A percentile compares a stretch with the other conserved stretches of the same genome.
These are phyloP conservation scores for Cepaea nemoralis DNA, from an alignment of 1,140 invertebrate genomes.

Conservation along the genomic window DNA sequence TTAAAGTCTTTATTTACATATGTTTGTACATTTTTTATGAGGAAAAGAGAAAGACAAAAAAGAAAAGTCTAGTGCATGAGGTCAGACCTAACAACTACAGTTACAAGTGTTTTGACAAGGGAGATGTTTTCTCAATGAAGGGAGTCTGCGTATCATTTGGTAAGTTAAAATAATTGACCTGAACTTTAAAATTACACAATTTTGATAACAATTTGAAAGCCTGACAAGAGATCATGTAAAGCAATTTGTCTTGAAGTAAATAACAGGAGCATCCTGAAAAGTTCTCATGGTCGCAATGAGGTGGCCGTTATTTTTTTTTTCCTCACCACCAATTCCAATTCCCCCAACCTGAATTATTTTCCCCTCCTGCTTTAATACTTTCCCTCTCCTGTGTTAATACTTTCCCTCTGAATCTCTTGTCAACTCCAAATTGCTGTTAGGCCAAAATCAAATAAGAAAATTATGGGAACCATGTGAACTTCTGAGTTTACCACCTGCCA, in stretches of 20 bases:
- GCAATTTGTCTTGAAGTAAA: neutral
- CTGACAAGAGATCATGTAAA: conserved; percentile 32
- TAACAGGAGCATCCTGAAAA: conserved; percentile 43
- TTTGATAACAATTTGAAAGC: conserved; percentile 31
- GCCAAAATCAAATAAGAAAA: conserved; percentile 30
- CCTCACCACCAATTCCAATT: too few relatives aligned
- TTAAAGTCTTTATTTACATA: neutral
- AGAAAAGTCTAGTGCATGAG: conserved; percentile 7
- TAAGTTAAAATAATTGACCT: neutral
- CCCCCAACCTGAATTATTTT: too few relatives aligned
- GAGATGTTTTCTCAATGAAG: conserved; percentile 5
- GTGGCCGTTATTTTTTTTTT: neutral
- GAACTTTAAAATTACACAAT: neutral
- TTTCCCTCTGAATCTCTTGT: conserved; percentile 26
- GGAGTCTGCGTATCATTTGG: neutral
- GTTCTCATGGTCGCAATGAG: conserved; percentile 24
- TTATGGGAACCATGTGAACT: conserved; percentile 46
- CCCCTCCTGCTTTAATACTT: too few relatives aligned
- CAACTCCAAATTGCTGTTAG: conserved; percentile 37
- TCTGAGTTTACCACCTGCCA: conserved; percentile 52
- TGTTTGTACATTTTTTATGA: too few relatives aligned
- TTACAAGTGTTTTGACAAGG: neutral
- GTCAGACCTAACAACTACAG: neutral
- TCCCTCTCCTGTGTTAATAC: neutral
- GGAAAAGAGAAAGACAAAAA: too few relatives aligned